Evolutionary conservation across 1,140 invertebrate genomes (phyloP), one percentile per base, ranked within the genome.

Genomic region (Trichonephila clavipes): DNA sequence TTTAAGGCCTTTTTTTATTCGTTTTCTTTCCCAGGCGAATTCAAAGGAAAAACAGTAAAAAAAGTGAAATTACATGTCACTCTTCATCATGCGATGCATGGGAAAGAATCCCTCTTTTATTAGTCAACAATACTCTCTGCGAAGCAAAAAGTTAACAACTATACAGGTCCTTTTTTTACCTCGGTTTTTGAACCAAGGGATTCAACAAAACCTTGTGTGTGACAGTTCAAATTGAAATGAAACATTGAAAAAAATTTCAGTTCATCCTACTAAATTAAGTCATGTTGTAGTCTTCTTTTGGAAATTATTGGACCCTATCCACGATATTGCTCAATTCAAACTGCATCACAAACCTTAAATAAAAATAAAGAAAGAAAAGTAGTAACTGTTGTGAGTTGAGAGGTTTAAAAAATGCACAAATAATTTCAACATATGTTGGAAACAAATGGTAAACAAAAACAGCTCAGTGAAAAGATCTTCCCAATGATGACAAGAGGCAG

Each of bases 381-480:
- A 69, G 34, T n/a, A 88, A 86, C 21, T 0, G 6, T 12, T 51
- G 51, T 10, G 85, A 34, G 86, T 21, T 64, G 61, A 12, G 24
- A 62, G 64, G 51, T 8, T 24, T 69, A 66, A 88, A 66, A 88
- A 88, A 34, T 44, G 34, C 24, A 72, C 69, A 24, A 88, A 88
- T 88, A 18, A 88, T 77, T 90, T 90, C 69, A 61, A 34, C 62
- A 66, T 28, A 16, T 59, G 59, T 62, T n/a, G 7, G 12, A 81
- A 90, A 90, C n/a, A 81, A 90, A 44, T 6, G 28, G n/a, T 62
- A 81, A 90, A 77, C n/a, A 59, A 86, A 59, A 51, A 66, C 24
- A 69, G 16, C n/a, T 51, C 34, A 69, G 28, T 90, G 40, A 59
- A 66, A 81, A 90, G 19, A 81, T 58, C 2, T 21, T 24, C 6